Percentiles rank a stretch among this genome's conserved stretches.
Evolutionary conservation across 2,113 vertebrate genomes (phyloP).

Genomic region (Prunella fulvescens): DNA sequence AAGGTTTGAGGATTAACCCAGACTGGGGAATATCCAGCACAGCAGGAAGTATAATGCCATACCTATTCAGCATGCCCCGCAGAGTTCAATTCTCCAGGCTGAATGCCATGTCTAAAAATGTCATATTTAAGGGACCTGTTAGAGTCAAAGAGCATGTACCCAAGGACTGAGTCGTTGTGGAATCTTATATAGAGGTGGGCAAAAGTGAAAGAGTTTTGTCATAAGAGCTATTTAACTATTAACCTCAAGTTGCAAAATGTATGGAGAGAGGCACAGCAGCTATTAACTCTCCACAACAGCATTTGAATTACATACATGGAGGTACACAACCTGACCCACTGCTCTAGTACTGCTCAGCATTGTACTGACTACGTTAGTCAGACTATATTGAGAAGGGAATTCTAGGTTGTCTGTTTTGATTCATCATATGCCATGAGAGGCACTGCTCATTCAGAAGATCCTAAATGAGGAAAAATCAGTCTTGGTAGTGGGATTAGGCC

Average conservation of each 20-base stretch:
- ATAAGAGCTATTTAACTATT: neutral
- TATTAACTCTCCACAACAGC: neutral
- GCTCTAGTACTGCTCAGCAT: neutral
- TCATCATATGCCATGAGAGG: neutral
- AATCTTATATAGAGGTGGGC: neutral
- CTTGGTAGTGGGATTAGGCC: neutral
- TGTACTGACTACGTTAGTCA: neutral
- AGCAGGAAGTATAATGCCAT: neutral
- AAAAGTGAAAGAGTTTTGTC: neutral
- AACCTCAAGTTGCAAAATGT: neutral
- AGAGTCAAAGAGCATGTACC: neutral
- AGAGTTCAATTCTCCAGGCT: neutral
- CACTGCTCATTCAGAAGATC: neutral
- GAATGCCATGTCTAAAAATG: neutral
- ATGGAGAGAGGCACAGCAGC: neutral
- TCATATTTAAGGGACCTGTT: neutral
- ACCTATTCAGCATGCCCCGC: accelerated
- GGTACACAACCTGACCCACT: accelerated
- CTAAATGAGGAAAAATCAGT: neutral
- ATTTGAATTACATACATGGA: neutral
- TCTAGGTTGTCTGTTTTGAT: neutral
- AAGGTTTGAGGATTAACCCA: neutral
- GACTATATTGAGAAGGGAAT: neutral
- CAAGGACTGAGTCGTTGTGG: neutral
- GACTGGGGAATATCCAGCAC: neutral